Conservation (phyloP, 2,888 invertebrate genomes). For the Lacanobia wlatinum region DNA sequence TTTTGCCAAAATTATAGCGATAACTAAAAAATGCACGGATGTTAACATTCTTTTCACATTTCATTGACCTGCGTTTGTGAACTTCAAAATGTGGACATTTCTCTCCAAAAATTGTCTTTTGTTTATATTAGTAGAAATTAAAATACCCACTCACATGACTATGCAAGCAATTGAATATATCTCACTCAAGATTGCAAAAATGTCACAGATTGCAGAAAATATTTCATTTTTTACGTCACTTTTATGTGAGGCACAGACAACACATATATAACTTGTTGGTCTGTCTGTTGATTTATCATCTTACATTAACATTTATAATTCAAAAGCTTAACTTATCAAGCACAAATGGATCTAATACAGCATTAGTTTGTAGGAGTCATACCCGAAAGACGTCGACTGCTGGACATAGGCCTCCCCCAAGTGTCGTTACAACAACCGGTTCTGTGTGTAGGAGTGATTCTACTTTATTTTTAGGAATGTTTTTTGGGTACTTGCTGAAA, state of each 20-base stretch:
- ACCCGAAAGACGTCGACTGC: too few relatives aligned
- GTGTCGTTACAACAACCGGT: too few relatives aligned
- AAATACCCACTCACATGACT: background rate
- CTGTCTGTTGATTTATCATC: background rate
- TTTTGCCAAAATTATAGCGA: background rate
- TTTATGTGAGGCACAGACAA: constrained; percentile 8
- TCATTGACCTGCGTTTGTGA: background rate
- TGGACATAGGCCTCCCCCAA: too few relatives aligned
- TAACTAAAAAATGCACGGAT: too few relatives aligned
- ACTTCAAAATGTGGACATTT: background rate
- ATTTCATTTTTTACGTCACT: constrained; percentile 6
- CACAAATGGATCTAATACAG: too few relatives aligned
- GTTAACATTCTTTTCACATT: background rate
- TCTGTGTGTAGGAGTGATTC: too few relatives aligned
- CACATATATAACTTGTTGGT: background rate
- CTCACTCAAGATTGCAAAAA: constrained; percentile 11
- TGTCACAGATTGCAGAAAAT: constrained; percentile 23
- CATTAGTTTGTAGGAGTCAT: too few relatives aligned
- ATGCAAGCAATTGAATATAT: constrained; percentile 14
- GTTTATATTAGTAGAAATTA: background rate
- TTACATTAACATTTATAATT: too few relatives aligned
- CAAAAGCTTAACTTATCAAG: too few relatives aligned
- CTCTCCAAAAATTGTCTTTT: background rate
- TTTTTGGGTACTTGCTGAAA: too few relatives aligned
- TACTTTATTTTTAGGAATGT: too few relatives aligned